Evolutionary conservation across 2,113 vertebrate species (phyloP).

Genomic region (Camelus dromedarius): DNA sequence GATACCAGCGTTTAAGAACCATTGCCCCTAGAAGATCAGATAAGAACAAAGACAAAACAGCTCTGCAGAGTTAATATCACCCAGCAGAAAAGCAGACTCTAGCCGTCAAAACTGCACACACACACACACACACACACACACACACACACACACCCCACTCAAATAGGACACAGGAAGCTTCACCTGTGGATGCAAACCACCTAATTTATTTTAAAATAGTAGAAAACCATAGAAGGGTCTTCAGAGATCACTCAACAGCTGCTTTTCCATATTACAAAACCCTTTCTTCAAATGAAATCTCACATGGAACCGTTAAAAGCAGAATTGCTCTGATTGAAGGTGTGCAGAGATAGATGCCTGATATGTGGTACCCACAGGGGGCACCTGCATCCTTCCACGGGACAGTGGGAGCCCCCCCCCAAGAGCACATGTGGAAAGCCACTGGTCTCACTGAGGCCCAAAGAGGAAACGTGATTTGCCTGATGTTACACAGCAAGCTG

Average conservation of each 20-base stretch:
- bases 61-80: neutral
- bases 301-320: neutral
- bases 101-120: neutral
- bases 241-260: neutral
- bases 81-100: neutral
- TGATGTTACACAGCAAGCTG: neutral
- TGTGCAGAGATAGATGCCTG: neutral
- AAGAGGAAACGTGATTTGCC: fast-evolving
- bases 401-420: too few species aligned
- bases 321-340: neutral
- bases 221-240: neutral
- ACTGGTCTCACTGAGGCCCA: neutral
- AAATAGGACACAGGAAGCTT: neutral
- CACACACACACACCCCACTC: neutral
- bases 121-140: neutral
- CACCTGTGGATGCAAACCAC: neutral
- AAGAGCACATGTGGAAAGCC: neutral
- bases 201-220: neutral
- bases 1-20: neutral
- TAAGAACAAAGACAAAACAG: neutral
- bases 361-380: too few species aligned
- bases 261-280: neutral
- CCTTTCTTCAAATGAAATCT: neutral
- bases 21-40: neutral
- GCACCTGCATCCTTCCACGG: fast-evolving